These are phyloP conservation scores for Mesoligia furuncula DNA, from an alignment of 2,888 invertebrate species.

Conservation along the genomic window DNA sequence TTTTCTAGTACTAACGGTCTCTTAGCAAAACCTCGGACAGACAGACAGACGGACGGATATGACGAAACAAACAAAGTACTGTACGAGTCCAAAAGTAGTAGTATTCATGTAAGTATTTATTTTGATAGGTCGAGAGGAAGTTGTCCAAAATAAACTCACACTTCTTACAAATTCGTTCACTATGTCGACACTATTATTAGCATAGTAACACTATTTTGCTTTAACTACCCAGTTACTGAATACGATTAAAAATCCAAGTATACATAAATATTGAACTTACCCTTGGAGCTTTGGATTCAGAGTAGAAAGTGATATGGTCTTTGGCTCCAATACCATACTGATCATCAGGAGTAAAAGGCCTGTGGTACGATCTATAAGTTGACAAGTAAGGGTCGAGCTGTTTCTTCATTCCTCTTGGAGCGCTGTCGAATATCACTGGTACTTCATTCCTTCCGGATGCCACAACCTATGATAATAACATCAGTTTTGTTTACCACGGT, in stretches of 20 bases:
- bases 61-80: too few species aligned
- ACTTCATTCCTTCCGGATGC: conserved; percentile 86
- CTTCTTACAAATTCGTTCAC: background rate
- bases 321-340: conserved; percentile 84
- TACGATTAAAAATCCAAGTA: background rate
- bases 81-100: too few species aligned
- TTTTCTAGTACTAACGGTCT: too few species aligned
- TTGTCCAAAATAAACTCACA: background rate
- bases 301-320: conserved; percentile 86
- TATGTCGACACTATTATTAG: background rate
- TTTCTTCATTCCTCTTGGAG: conserved; percentile 74
- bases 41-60: too few species aligned
- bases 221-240: background rate
- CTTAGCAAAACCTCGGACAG: too few species aligned
- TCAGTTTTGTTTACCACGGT: background rate
- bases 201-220: background rate
- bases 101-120: too few species aligned
- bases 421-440: conserved; percentile 78
- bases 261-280: conserved; percentile 64
- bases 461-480: conserved; percentile 73
- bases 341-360: conserved; percentile 81
- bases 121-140: too few species aligned
- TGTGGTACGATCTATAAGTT: conserved; percentile 79
- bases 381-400: conserved; percentile 84
- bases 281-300: conserved; percentile 81